Conservation (phyloP, 92 coral and sea anemone species). For the Porites lobata region DNA sequence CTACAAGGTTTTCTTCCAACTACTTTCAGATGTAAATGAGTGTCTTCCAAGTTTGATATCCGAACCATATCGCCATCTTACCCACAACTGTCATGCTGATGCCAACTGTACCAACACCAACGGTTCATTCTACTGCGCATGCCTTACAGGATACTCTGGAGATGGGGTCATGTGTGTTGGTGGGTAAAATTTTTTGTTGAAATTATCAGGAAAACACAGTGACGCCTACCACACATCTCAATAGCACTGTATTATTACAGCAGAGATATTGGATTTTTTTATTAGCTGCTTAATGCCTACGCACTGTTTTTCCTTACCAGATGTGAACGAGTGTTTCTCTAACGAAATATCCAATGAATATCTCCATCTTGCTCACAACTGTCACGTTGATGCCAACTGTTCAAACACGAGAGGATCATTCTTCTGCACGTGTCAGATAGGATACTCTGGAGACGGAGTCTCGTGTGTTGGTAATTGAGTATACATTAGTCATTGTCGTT, state of each 20-base stretch:
- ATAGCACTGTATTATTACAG: too few relatives aligned
- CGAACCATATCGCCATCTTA: slow-evolving; percentile 27
- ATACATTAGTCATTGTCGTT: not conserved
- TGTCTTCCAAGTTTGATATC: slow-evolving; percentile 33
- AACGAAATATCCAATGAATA: too few relatives aligned
- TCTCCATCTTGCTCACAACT: too few relatives aligned
- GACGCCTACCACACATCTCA: too few relatives aligned
- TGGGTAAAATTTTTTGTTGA: slow-evolving; percentile 5
- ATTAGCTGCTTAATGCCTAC: too few relatives aligned
- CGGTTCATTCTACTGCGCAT: slow-evolving; percentile 89
- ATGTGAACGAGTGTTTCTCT: too few relatives aligned
- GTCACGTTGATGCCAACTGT: slow-evolving; percentile 4
- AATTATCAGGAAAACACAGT: too few relatives aligned
- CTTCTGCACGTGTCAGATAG: slow-evolving; percentile 70
- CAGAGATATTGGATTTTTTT: too few relatives aligned
- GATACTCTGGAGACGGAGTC: slow-evolving; percentile 80
- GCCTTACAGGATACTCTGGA: slow-evolving; percentile 80
- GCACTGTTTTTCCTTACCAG: too few relatives aligned
- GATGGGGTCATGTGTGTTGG: slow-evolving; percentile 76
- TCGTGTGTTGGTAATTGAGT: slow-evolving; percentile 48
- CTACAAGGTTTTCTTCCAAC: too few relatives aligned
- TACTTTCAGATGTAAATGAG: slow-evolving; percentile 59
- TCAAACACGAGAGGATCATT: slow-evolving; percentile 74
- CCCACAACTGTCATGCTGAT: slow-evolving; percentile 84
- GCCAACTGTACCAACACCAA: slow-evolving; percentile 86